Percentiles rank a stretch among this genome's conserved stretches.
Conservation (phyloP, 2,797 vertebrate genomes). For the Lemur catta region DNA sequence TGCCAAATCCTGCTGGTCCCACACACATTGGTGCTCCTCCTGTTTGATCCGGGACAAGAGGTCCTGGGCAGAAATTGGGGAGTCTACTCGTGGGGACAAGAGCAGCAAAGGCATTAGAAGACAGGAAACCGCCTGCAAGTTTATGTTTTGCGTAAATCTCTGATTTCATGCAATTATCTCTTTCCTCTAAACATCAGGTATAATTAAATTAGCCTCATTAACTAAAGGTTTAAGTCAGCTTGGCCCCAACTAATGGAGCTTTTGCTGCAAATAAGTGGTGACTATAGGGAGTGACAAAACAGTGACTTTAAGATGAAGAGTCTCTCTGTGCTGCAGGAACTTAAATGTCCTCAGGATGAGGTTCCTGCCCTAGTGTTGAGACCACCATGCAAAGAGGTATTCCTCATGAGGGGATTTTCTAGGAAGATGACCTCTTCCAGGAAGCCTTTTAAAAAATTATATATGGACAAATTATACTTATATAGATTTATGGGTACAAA, state of each 20-base stretch:
- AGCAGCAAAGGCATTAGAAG: background rate
- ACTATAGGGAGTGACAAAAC: background rate
- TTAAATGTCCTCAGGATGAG: background rate
- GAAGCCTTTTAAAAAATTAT: background rate
- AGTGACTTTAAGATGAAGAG: background rate
- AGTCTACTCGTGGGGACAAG: constrained; percentile 70
- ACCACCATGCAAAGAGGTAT: background rate
- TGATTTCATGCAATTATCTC: background rate
- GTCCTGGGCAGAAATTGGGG: constrained; percentile 81
- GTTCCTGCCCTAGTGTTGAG: background rate
- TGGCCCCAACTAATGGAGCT: background rate
- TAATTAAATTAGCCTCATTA: background rate
- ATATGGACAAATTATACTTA: background rate
- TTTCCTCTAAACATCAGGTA: background rate
- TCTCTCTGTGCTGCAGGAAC: background rate
- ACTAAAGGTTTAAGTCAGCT: background rate
- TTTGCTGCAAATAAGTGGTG: background rate
- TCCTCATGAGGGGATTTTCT: background rate
- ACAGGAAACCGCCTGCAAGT: accelerated
- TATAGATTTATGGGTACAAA: background rate
- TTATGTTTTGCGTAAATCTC: background rate
- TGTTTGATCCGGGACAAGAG: constrained; percentile 83
- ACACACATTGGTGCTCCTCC: constrained; percentile 80
- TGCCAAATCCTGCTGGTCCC: constrained; percentile 81
- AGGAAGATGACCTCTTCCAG: background rate